These are phyloP conservation scores for Notoglanidium macrostoma DNA, from an alignment of 2,797 vertebrate genomes.

Conservation along the genomic window DNA sequence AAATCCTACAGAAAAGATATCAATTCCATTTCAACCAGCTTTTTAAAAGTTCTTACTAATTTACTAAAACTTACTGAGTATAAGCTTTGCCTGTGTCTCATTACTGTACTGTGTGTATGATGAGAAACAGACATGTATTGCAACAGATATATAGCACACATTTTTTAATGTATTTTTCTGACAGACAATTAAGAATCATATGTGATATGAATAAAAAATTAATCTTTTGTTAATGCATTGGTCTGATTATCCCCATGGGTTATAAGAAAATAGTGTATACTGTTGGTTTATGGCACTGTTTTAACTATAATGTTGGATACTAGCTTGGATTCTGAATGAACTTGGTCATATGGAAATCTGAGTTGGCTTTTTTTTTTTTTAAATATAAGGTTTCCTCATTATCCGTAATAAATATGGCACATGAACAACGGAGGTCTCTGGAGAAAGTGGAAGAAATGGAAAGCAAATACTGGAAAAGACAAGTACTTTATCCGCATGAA, in stretches of 20 bases:
- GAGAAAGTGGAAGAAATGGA: constrained; percentile 60
- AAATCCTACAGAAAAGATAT: background rate
- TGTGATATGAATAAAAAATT: background rate
- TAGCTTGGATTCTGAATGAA: background rate
- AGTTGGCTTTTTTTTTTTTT: constrained; percentile 23
- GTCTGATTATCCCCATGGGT: background rate
- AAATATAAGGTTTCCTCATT: constrained; percentile 38
- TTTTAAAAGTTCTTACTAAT: background rate
- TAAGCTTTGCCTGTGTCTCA: background rate
- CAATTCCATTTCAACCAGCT: background rate
- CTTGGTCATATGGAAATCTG: constrained; percentile 15
- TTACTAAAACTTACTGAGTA: no score
- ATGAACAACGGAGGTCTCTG: constrained; percentile 43
- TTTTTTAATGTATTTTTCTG: background rate
- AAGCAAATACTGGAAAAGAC: constrained; percentile 47
- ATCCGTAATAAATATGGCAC: constrained; percentile 52
- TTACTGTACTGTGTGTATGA: background rate
- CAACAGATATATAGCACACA: background rate
- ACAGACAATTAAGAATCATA: background rate
- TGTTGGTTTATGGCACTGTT: background rate
- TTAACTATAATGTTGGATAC: background rate
- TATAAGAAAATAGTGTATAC: background rate
- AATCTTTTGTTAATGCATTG: background rate
- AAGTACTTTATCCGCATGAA: constrained; percentile 44
- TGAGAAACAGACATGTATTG: background rate